Evolutionary conservation across 2,888 invertebrate species (phyloP).

Genomic region (Orthosia gracilis): DNA sequence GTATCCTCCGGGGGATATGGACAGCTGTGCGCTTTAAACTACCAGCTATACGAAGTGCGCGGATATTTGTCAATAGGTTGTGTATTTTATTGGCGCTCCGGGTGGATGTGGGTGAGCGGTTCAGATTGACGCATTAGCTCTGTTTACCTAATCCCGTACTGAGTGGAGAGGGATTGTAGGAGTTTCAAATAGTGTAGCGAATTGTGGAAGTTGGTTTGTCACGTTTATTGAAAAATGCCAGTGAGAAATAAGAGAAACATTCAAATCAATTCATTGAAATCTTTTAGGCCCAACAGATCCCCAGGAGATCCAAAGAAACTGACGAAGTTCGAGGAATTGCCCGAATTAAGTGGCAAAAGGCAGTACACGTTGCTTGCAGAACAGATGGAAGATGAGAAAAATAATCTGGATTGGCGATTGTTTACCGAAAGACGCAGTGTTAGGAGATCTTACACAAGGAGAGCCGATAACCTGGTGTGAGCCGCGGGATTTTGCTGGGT

Average conservation of each 20-base stretch:
- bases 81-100: conserved; percentile 44
- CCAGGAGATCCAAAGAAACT: no score
- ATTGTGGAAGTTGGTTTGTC: neutral
- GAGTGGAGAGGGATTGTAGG: neutral
- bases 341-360: neutral
- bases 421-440: neutral
- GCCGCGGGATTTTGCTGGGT: neutral
- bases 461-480: neutral
- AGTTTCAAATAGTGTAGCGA: neutral
- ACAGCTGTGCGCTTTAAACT: conserved; percentile 59
- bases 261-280: neutral
- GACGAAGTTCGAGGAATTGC: neutral
- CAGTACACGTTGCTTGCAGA: neutral
- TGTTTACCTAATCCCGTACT: conserved; percentile 24
- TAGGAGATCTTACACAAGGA: neutral
- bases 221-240: neutral
- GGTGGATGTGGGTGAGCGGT: conserved; percentile 20
- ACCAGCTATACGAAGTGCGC: conserved; percentile 38
- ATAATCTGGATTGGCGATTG: neutral
- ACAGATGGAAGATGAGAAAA: neutral
- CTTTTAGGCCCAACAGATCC: neutral
- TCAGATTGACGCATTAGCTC: conserved; percentile 40
- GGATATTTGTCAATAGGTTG: conserved; percentile 53
- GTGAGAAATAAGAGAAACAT: neutral
- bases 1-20: conserved; percentile 45